phyloP scores from a whole-genome alignment of 1,140 invertebrate genomes.

The Nasonia vitripennis region DNA sequence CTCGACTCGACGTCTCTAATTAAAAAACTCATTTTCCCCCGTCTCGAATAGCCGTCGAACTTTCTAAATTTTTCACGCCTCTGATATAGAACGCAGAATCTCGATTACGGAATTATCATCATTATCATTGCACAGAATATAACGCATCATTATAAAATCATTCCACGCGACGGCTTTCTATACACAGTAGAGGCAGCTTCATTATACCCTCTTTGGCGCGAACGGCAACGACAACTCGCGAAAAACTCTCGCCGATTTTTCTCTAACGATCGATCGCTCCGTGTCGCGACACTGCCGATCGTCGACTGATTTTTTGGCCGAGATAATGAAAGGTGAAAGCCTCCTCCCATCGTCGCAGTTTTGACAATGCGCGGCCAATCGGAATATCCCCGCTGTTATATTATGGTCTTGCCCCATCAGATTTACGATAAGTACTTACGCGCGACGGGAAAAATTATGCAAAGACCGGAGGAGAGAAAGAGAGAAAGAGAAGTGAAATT shows the following conservation, averaged over 20 bases:
- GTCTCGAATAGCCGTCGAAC: background rate
- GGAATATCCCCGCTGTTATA: background rate
- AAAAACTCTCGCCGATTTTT: background rate
- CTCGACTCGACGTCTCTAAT: background rate
- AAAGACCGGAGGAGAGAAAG: background rate
- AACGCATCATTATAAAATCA: background rate
- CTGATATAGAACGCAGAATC: background rate
- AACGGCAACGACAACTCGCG: too few species aligned
- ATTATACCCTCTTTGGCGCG: too few species aligned
- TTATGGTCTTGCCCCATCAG: background rate
- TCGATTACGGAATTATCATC: background rate
- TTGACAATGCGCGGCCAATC: background rate
- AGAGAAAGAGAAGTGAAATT: slow-evolving; percentile 29
- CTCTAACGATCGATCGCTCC: background rate
- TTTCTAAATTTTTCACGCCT: slow-evolving; percentile 19
- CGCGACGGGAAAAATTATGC: slow-evolving; percentile 27
- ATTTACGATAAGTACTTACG: background rate
- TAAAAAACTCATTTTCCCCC: background rate
- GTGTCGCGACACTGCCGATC: background rate
- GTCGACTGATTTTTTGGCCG: background rate
- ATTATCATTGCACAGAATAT: background rate
- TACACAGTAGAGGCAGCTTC: background rate
- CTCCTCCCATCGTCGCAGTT: background rate
- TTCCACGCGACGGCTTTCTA: background rate
- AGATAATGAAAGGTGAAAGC: background rate